Percentiles rank a stretch among this genome's conserved stretches.
These are phyloP conservation scores for Drosophila pseudotakahashii DNA, from an alignment of 2,888 invertebrate genomes.

Conservation along the genomic window DNA sequence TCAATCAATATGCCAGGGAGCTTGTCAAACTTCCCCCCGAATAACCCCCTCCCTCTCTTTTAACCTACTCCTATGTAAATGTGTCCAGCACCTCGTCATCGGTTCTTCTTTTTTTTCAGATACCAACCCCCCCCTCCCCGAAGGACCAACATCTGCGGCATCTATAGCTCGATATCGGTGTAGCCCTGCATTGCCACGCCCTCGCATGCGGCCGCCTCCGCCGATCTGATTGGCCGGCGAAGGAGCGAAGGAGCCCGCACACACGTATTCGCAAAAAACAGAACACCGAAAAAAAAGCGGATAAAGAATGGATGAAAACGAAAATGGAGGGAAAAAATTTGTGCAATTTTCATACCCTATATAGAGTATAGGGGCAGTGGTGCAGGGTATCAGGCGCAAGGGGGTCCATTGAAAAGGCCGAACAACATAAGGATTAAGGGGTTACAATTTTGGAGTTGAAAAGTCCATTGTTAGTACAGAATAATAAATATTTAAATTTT, in stretches of 20 bases:
- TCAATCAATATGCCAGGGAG: slow-evolving; percentile 40
- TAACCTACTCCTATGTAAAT: slow-evolving; percentile 28
- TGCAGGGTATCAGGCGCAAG: not conserved
- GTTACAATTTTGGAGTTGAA: not conserved
- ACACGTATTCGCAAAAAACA: not conserved
- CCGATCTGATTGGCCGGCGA: slow-evolving; percentile 65
- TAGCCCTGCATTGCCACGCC: slow-evolving; percentile 63
- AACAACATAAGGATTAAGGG: not conserved
- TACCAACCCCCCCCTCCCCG: not conserved
- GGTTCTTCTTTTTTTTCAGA: not conserved
- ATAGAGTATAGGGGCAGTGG: not conserved
- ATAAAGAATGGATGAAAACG: slow-evolving; percentile 6
- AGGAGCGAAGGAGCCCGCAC: slow-evolving; percentile 12
- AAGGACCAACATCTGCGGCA: slow-evolving; percentile 34
- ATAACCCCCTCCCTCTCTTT: no score
- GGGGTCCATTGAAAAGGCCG: not conserved
- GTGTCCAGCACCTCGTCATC: slow-evolving; percentile 29
- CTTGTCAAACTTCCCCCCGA: slow-evolving; percentile 24
- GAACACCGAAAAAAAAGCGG: slow-evolving; percentile 6
- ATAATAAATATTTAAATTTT: no score
- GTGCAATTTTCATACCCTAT: slow-evolving; percentile 51
- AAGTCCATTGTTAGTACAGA: no score
- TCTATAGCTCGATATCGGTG: slow-evolving; percentile 32
- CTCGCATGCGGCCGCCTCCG: slow-evolving; percentile 51
- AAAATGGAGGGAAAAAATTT: slow-evolving; percentile 1